Base-by-base conservation (phyloP, 2,797 vertebrate species). In the Diceros bicornis region DNA sequence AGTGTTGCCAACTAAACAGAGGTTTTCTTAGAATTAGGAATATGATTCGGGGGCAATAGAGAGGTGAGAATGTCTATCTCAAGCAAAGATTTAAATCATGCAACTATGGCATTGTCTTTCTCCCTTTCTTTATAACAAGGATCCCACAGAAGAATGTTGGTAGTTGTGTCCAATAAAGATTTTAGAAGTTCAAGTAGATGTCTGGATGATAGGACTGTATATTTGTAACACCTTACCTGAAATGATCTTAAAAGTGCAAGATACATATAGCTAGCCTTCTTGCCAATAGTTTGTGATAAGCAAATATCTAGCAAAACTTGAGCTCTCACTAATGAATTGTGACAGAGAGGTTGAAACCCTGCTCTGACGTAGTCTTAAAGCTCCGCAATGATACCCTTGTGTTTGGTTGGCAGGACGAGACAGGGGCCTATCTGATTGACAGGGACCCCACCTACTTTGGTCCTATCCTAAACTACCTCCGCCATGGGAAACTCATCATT, bases 381-480 rank as follows among this genome's bases (percentile, higher is more conserved):
- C 32, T 23, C 61, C 47, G 32, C 25, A 29, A 4, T 81, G 64
- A 89, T 75, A 27, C 25, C 69, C 37, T 78, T 97, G 62, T 97
- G 87, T 78, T 64, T 96, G 6, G 90, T 62, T 96, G 59, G 4
- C 99, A 99, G 99, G 99, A 99, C 7, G 99, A 99, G 98, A 99
- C 99, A 0, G 99, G 99, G 34, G 99, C 99, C 0, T 99, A 99
- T 98, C 99, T 99, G 98, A 99, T 99, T 64, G 99, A 99, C 98
- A 99, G 99, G 97, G 99, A 99, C 98, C 99, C 99, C 96, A 99
- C 99, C 0, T 99, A 99, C 98, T 99, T 99, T 27, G 99, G 99
- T 47, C 99, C 99, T 0, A 99, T 99, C 94, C 99, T 99, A 81
- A 99, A 99, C 98, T 99, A 99, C 99, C 99, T 99, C 97, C 99